Evolutionary conservation across 2,888 invertebrate genomes (phyloP), one percentile per base, ranked within the genome.

Genomic region (Acrobasis suavella): DNA sequence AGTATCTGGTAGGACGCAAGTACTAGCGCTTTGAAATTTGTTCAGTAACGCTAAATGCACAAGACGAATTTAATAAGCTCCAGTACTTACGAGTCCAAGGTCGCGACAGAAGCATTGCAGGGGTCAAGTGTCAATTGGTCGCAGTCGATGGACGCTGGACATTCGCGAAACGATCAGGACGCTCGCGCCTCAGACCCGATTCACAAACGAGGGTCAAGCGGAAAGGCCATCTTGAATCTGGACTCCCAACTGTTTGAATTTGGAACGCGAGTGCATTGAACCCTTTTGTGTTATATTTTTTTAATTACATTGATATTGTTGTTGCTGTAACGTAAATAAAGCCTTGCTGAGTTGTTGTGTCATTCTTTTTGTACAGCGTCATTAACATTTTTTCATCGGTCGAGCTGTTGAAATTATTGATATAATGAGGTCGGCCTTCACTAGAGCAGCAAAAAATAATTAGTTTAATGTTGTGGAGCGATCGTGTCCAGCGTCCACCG

Each of bases 91-190:
- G 83, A 81, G 83, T 84, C 84, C 89, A 87, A 88, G 87, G 88
- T 84, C 82, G 81, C 80, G 78, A 75, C 82, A 75, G 75, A 81
- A 83, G 77, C 82, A 86, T 84, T 81, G 80, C 77, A 64, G 77
- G 86, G 90, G 89, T 91, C 88, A 88, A 86, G 80, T 87, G 90
- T 91, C 87, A 91, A 90, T 87, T 91, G 81, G 80, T 81, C 81
- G 82, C 79, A 75, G 83, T 83, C 87, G 87, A 87, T 90, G 88
- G 85, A 76, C 82, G 85, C 84, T 86, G 86, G 85, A 83, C 84
- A 80, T 76, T 85, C 83, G 87, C 87, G 77, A 85, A 86, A 82
- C 77, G 78, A 85, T 85, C 79, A 71, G 67, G 50, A 17, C 55
- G 42, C 69, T 65, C 62, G 65, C 58, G 66, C 66, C 62, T 73